Evolutionary conservation across 23 tunicate genomes (phyloP).

Genomic region (Ascidia mentula): DNA sequence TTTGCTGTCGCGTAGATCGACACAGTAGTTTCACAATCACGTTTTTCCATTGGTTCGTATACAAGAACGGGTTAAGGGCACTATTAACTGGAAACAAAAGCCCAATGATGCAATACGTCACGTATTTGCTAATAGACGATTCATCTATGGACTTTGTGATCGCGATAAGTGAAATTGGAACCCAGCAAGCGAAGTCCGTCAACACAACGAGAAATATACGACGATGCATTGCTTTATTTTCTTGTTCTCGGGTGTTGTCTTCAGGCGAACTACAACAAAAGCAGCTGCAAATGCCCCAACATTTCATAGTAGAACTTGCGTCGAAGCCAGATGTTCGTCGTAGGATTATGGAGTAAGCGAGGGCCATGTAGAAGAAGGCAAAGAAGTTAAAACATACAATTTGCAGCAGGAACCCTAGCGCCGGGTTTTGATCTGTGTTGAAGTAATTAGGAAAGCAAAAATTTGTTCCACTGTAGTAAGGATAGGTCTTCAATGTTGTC

Average conservation of each 20-base stretch:
- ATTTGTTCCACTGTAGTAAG: neutral
- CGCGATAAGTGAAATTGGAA: neutral
- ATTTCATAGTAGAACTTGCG: neutral
- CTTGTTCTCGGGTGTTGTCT: neutral
- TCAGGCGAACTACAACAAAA: neutral
- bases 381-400: neutral
- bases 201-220: neutral
- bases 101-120: neutral
- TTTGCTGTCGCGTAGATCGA: too few relatives aligned
- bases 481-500: neutral
- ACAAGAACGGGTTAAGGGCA: neutral
- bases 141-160: neutral
- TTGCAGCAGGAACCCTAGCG: neutral
- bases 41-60: neutral
- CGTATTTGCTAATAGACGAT: neutral
- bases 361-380: neutral
- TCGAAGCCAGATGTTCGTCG: neutral
- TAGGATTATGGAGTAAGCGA: neutral
- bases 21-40: too few relatives aligned
- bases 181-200: slow-evolving; percentile 3
- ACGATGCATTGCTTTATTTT: neutral
- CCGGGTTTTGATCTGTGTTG: neutral
- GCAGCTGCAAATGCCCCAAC: neutral
- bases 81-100: neutral
- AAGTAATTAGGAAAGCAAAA: neutral